phyloP scores from a whole-genome alignment of 92 coral and sea anemone species.

The Parazoanthus atlanticus region DNA sequence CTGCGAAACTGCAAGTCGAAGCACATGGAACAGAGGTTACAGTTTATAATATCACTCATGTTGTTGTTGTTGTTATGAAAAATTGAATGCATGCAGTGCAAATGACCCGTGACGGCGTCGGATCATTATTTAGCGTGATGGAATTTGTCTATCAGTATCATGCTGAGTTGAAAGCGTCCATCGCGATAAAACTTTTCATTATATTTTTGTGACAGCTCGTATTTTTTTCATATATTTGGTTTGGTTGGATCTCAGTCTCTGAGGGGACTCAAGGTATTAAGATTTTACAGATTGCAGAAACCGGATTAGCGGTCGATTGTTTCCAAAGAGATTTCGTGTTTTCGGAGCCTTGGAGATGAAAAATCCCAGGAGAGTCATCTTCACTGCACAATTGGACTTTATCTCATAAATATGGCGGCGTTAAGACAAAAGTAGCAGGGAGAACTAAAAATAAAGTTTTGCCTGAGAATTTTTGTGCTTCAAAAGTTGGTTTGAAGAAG shows the following conservation, averaged over 20 bases:
- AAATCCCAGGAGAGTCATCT: neutral
- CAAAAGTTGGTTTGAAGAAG: neutral
- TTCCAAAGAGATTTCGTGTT: neutral
- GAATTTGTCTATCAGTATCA: neutral
- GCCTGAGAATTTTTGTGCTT: neutral
- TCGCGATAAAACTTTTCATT: constrained; percentile 10
- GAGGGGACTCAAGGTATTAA: neutral
- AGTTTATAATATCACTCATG: neutral
- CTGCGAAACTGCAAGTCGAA: neutral
- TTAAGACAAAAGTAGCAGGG: neutral
- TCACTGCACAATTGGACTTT: neutral
- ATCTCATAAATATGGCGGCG: neutral
- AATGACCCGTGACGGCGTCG: constrained; percentile 26
- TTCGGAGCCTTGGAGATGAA: neutral
- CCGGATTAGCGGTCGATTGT: neutral
- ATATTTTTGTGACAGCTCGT: neutral
- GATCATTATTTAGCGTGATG: constrained; percentile 14
- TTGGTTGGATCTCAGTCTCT: neutral
- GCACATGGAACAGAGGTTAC: neutral
- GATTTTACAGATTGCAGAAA: constrained; percentile 13
- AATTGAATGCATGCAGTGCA: neutral
- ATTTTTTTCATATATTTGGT: neutral
- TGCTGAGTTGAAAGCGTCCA: constrained; percentile 5
- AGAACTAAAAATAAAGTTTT: neutral
- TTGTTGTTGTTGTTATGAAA: neutral